Evolutionary conservation across 2,797 vertebrate species (phyloP).

Genomic region (Thaleichthys pacificus): DNA sequence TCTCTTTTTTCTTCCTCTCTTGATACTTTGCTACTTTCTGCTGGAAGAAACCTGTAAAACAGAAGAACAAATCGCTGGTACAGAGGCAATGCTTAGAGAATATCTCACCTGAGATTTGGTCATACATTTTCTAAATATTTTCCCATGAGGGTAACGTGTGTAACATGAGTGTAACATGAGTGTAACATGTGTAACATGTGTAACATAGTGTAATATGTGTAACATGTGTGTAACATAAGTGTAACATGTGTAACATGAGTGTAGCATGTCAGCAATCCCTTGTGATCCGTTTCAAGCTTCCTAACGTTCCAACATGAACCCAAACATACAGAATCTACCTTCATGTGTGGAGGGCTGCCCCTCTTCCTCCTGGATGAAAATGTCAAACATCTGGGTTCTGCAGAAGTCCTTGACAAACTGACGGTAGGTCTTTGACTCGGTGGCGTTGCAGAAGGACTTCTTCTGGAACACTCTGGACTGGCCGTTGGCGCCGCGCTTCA

Average conservation of each 20-base stretch:
- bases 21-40: slow-evolving; percentile 49
- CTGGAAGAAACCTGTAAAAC: slow-evolving; percentile 50
- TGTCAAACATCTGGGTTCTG: slow-evolving; percentile 83
- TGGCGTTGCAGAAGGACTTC: slow-evolving; percentile 74
- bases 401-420: slow-evolving; percentile 78
- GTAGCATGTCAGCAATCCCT: not conserved
- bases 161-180: too few species aligned
- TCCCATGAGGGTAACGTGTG: not conserved
- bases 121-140: not conserved
- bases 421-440: slow-evolving; percentile 67
- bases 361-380: slow-evolving; percentile 84
- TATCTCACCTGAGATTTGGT: not conserved
- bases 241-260: too few species aligned
- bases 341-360: slow-evolving; percentile 71
- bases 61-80: not conserved
- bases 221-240: too few species aligned
- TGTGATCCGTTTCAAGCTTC: not conserved
- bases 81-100: not conserved
- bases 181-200: not conserved
- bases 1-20: slow-evolving; percentile 49
- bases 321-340: slow-evolving; percentile 57
- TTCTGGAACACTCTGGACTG: slow-evolving; percentile 74
- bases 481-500: slow-evolving; percentile 58
- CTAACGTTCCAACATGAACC: slow-evolving; percentile 19
- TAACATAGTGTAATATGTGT: too few species aligned